These are phyloP conservation scores for Porites lobata DNA, from an alignment of 92 coral and sea anemone genomes.

Conservation along the genomic window DNA sequence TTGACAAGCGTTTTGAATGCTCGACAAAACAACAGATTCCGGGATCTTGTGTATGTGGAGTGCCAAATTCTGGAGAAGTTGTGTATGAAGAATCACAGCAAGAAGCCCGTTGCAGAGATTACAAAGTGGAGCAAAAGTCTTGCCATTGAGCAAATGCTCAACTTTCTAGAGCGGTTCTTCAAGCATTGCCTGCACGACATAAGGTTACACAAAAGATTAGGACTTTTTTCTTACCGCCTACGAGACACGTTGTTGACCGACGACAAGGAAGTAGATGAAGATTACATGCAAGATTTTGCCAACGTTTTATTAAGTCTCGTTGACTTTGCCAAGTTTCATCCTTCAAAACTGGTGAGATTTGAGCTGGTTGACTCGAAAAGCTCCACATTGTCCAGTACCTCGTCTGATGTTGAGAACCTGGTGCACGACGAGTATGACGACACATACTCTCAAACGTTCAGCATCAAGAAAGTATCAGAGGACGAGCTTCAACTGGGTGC, in stretches of 20 bases:
- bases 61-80: not conserved
- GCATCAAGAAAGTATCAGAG: slow-evolving; percentile 1
- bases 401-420: not conserved
- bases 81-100: not conserved
- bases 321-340: slow-evolving; percentile 5
- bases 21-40: not conserved
- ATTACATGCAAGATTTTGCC: slow-evolving; percentile 1
- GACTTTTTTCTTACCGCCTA: not conserved
- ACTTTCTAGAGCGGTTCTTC: not conserved
- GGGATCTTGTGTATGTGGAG: not conserved
- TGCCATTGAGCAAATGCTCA: not conserved
- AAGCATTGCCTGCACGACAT: not conserved
- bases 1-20: not conserved
- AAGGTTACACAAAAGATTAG: not conserved
- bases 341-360: not conserved
- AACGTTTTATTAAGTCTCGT: not conserved
- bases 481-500: not conserved
- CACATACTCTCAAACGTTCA: slow-evolving; percentile 4
- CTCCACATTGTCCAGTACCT: not conserved
- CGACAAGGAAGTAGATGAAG: not conserved
- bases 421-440: not conserved
- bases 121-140: not conserved
- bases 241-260: not conserved
- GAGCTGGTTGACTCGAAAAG: not conserved
- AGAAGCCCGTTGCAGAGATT: not conserved